phyloP scores from a whole-genome alignment of 2,888 invertebrate species.

The Spisula subtruncata region DNA sequence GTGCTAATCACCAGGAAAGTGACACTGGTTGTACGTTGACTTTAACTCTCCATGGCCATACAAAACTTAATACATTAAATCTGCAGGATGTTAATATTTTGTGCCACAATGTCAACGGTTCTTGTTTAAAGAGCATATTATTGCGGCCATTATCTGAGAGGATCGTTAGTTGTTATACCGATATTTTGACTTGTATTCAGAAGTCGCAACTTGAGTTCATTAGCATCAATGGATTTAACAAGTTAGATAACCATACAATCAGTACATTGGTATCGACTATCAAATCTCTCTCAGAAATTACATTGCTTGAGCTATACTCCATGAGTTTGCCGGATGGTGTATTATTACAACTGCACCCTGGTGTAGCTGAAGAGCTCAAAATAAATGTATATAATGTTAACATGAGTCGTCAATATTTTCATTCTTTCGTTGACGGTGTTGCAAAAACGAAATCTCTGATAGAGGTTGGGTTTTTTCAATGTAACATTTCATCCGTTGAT shows the following conservation, averaged over 20 bases:
- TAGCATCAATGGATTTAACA: not conserved
- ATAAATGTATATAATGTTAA: not conserved
- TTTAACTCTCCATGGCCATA: not conserved
- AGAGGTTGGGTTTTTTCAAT: not conserved
- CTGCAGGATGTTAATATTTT: not conserved
- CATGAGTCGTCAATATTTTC: not conserved
- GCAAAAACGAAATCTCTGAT: not conserved
- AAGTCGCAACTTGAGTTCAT: not conserved
- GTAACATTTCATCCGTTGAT: not conserved
- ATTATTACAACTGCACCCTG: not conserved
- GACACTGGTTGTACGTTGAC: not conserved
- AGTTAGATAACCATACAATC: not conserved
- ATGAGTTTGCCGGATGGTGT: not conserved
- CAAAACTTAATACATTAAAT: not conserved
- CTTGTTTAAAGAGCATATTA: not conserved
- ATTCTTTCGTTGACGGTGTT: not conserved
- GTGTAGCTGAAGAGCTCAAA: not conserved
- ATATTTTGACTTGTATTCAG: not conserved
- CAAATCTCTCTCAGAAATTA: not conserved
- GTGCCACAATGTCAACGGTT: not conserved
- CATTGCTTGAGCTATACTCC: not conserved
- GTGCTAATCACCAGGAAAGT: not conserved
- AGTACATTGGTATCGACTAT: not conserved
- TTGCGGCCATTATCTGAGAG: not conserved
- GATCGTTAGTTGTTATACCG: not conserved